Base-by-base conservation (phyloP, 2,113 vertebrate species). In the Pelecanoides urinatrix region DNA sequence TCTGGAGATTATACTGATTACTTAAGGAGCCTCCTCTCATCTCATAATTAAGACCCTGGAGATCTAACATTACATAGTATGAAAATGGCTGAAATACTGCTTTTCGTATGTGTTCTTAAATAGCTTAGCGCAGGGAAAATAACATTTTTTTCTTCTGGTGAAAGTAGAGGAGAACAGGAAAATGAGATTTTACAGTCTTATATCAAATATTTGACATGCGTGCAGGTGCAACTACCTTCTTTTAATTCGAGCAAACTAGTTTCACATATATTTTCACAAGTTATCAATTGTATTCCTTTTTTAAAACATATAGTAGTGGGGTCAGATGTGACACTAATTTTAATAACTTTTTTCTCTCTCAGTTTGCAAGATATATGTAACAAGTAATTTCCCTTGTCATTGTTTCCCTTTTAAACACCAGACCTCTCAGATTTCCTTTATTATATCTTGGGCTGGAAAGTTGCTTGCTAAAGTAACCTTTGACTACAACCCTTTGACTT, bases 401-500 rank as follows among this genome's bases (percentile, higher is more conserved):
- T 87, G 40, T 59, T 95, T 80, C n/a, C 26, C 15, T 73, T 67
- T 83, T 71, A 76, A 88, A 82, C 82, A 30, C 18, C 45, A 76
- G 9, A 56, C 16, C 7, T 66, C 61, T 86, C 53, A 74, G 68
- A 45, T 77, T 84, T 81, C 75, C 56, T 82, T 18, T 30, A 8
- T 77, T 90, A 2, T 78, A 25, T 55, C 52, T 91, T 21, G 34
- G 17, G 11, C 45, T 94, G 68, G 32, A 65, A 88, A 79, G 58
- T 34, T 66, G 7, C 47, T 83, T 82, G 88, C 40, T 92, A 36
- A 71, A 91, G 40, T 84, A 86, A 94, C 63, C 63, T 92, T 89
- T 95, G 78, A 92, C 84, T 82, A 34, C 26, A 95, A 2, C 67
- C 66, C 74, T 95, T 92, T 88, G 84, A 73, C 94, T 96, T 82